Evolutionary conservation across 2,797 vertebrate species (phyloP), one percentile per base, ranked within the genome.

Genomic region (Rhadinocentrus ornatus): DNA sequence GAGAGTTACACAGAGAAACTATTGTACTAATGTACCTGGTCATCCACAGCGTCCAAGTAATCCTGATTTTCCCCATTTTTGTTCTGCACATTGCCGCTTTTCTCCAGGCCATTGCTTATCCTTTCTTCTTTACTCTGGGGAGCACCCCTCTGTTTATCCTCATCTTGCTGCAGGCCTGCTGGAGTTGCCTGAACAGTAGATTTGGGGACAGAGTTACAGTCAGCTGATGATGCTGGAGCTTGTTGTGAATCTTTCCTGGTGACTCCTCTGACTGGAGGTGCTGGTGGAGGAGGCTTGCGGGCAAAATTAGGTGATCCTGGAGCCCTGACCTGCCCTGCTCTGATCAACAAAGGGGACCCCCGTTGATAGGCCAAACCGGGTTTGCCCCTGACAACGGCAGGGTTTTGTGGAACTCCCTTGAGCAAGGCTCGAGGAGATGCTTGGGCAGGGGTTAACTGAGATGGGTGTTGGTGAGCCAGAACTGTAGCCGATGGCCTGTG

Each of bases 271-370:
- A 95, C 92, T 1, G 95, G 94, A 9, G 95, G 95, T 1, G 94
- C 93, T 0, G 95, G 95, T 0, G 95, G 94, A 41, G 94, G 93
- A 11, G 94, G 94, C 74, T 95, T 95, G 35, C 93, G 92, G 31
- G 77, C 62, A 37, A 93, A 91, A 70, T 80, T 92, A 7, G 95
- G 94, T 0, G 95, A 95, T 0, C 94, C 93, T 0, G 93, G 91
- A 44, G 90, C 80, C 66, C 90, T 84, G 24, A 75, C 76, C 50
- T 94, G 92, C 6, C 89, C 91, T 0, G 90, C 88, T 79, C 94
- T 77, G 32, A 91, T 71, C 64, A 95, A 85, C 71, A 94, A 70
- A 53, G 94, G 93, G 20, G 94, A 95, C 0, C 93, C 94, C 22
- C 93, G 86, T 37, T 92, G 83, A 34, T 68, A 39, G 58, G 80